Evolutionary conservation across 2,888 invertebrate genomes (phyloP).

Genomic region (Trachelus iudaicus): DNA sequence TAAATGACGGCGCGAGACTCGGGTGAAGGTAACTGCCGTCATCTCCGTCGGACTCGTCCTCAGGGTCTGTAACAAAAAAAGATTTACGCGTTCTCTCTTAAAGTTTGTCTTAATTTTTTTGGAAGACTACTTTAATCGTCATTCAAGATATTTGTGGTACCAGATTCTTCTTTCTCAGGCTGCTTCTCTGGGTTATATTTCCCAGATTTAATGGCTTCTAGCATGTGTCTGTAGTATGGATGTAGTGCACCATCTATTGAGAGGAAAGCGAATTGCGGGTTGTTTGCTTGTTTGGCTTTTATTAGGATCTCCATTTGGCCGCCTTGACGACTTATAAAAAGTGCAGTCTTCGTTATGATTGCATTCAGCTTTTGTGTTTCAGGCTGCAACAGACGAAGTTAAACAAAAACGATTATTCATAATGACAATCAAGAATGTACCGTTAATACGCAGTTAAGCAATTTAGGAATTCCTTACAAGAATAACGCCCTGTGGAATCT

Average conservation of each 20-base stretch:
- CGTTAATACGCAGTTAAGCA: background rate
- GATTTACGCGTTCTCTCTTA: background rate
- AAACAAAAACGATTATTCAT: conserved; percentile 2
- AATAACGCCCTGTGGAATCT: conserved; percentile 79
- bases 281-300: conserved; percentile 95
- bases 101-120: no score
- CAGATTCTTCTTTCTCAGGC: conserved; percentile 63
- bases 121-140: no score
- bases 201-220: conserved; percentile 76
- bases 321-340: conserved; percentile 90
- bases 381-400: conserved; percentile 72
- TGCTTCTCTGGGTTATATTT: conserved; percentile 70
- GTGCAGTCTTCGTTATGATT: conserved; percentile 94
- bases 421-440: background rate
- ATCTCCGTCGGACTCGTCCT: conserved; percentile 68
- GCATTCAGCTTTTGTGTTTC: conserved; percentile 88
- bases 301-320: conserved; percentile 98
- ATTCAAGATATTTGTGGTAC: conserved; percentile 29
- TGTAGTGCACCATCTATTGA: conserved; percentile 86
- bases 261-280: conserved; percentile 93
- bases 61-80: conserved; percentile 48
- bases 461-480: conserved; percentile 69
- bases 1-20: conserved; percentile 73
- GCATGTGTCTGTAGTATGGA: conserved; percentile 87
- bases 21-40: conserved; percentile 85